Conservation (phyloP, 2,113 vertebrate genomes). For the Xiphias gladius region DNA sequence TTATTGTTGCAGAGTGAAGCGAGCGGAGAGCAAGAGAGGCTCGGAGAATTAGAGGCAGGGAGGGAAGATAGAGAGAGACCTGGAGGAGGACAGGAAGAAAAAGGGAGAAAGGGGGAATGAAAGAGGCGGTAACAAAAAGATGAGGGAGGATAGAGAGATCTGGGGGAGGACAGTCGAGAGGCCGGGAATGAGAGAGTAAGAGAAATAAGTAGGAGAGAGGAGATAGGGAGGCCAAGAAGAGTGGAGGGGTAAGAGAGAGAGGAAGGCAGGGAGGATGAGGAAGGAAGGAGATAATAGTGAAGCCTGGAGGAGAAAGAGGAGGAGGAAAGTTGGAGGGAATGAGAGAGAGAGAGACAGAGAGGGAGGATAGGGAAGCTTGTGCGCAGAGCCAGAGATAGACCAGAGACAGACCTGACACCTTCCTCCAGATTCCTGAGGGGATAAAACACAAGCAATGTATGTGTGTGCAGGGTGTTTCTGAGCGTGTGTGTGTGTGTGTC, state of each 20-base stretch:
- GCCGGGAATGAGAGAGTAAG: conserved; percentile 48
- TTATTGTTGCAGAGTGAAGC: conserved; percentile 81
- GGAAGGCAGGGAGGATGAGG: conserved; percentile 51
- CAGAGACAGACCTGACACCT: conserved; percentile 82
- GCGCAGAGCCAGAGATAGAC: conserved; percentile 72
- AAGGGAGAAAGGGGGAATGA: conserved; percentile 9
- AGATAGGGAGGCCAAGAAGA: conserved; percentile 66
- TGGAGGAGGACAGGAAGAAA: conserved; percentile 66
- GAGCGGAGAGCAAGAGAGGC: conserved; percentile 58
- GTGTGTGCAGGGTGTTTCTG: conserved; percentile 25
- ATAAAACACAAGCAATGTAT: conserved; percentile 70
- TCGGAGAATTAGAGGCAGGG: conserved; percentile 69
- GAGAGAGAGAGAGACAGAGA: conserved; percentile 43
- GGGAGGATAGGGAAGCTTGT: conserved; percentile 61
- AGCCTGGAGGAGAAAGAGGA: conserved; percentile 56
- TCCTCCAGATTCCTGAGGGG: conserved; percentile 77
- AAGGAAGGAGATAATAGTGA: conserved; percentile 67
- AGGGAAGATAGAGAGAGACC: conserved; percentile 73
- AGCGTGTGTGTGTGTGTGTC: conserved; percentile 39
- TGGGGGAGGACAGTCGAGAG: conserved; percentile 61
- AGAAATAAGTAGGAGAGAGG: conserved; percentile 69
- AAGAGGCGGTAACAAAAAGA: conserved; percentile 57
- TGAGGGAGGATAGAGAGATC: conserved; percentile 63
- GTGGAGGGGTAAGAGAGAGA: conserved; percentile 13
- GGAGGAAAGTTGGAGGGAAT: conserved; percentile 43